phyloP scores from a whole-genome alignment of 2,113 vertebrate genomes.

The Mola mola region DNA sequence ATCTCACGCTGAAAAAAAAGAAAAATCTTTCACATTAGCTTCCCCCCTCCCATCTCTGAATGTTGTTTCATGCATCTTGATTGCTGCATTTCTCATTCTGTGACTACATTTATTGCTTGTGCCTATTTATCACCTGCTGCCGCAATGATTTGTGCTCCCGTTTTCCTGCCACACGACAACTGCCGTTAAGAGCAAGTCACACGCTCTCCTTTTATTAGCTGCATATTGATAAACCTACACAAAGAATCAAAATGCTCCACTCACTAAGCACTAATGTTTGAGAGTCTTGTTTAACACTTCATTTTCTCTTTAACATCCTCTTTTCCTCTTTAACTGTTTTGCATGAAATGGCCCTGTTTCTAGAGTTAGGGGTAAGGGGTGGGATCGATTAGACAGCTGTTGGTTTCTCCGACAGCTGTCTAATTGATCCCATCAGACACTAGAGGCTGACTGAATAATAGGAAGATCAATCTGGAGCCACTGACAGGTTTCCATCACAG shows the following conservation, averaged over 20 bases:
- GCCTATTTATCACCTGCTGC: conserved; percentile 31
- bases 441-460: conserved; percentile 30
- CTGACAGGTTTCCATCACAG: conserved; percentile 27
- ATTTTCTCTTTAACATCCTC: no score
- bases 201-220: neutral
- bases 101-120: conserved; percentile 16
- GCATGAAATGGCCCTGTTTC: no score
- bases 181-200: conserved; percentile 8
- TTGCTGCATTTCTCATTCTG: conserved; percentile 29
- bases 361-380: no score
- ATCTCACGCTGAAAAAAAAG: neutral
- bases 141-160: conserved; percentile 4
- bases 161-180: conserved; percentile 6
- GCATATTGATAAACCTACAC: conserved; percentile 2
- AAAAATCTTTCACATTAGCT: neutral
- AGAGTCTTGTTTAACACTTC: neutral
- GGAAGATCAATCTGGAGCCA: conserved; percentile 17
- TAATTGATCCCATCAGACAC: conserved; percentile 41
- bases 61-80: conserved; percentile 11
- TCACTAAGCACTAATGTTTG: neutral
- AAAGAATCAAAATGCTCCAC: neutral
- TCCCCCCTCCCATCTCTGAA: neutral
- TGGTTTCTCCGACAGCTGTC: conserved; percentile 13
- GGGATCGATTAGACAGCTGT: no score
- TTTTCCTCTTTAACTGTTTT: no score